phyloP scores from a whole-genome alignment of 2,113 vertebrate species.

The Lophotis ruficrista region DNA sequence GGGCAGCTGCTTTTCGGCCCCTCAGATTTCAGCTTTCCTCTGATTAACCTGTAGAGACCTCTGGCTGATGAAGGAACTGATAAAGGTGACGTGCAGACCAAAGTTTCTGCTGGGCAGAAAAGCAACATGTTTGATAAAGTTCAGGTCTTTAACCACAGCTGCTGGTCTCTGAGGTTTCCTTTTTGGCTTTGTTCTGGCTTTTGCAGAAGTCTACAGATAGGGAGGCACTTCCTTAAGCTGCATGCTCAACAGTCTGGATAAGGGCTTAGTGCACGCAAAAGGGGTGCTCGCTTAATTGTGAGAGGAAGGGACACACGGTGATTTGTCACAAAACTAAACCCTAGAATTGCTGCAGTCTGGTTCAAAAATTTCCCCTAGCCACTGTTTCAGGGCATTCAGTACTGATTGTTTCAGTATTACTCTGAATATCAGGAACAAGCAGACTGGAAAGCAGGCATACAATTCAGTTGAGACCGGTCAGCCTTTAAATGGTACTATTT shows the following conservation, averaged over 20 bases:
- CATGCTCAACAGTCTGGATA: not conserved
- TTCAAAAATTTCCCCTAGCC: not conserved
- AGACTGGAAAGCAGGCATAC: not conserved
- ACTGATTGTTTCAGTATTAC: not conserved
- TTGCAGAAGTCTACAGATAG: not conserved
- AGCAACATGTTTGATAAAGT: not conserved
- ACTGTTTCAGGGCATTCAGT: not conserved
- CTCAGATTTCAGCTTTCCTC: not conserved
- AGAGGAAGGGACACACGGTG: not conserved
- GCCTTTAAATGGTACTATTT: not conserved
- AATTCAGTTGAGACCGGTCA: not conserved
- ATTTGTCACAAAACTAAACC: not conserved
- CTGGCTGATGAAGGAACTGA: not conserved
- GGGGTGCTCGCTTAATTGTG: not conserved
- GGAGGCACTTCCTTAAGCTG: not conserved
- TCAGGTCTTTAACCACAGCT: not conserved
- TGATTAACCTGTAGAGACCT: not conserved
- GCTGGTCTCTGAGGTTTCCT: not conserved
- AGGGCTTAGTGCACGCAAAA: fast-evolving
- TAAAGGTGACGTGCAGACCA: not conserved
- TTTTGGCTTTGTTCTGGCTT: not conserved
- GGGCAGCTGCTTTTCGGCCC: not conserved
- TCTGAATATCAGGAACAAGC: not conserved
- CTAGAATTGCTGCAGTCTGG: not conserved
- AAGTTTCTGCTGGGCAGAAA: not conserved